Conservation (phyloP, 1,140 invertebrate genomes). For the Polypedilum vanderplanki region DNA sequence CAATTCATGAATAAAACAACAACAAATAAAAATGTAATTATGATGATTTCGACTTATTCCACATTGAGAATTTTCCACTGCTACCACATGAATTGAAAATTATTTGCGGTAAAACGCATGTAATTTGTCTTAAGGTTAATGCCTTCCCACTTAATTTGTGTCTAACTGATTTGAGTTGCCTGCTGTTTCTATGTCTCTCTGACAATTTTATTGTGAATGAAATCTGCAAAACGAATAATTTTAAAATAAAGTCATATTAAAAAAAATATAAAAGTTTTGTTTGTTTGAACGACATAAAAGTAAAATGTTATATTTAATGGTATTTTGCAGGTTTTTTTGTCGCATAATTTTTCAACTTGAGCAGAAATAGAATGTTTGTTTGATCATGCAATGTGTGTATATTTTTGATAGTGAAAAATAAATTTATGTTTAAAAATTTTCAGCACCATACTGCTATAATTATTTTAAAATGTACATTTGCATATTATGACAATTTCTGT, state of each 20-base stretch:
- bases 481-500: too few species aligned
- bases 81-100: neutral
- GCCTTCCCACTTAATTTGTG: neutral
- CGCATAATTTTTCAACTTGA: neutral
- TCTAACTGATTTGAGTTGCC: neutral
- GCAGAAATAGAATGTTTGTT: too few species aligned
- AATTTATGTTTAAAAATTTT: too few species aligned
- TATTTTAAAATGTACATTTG: too few species aligned
- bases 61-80: too few species aligned
- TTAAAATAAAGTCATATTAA: too few species aligned
- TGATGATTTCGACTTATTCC: too few species aligned
- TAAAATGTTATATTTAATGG: neutral
- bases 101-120: slow-evolving; percentile 10
- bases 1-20: too few species aligned
- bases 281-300: neutral
- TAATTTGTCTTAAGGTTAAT: neutral
- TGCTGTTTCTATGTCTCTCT: neutral
- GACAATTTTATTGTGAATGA: neutral
- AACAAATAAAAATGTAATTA: too few species aligned
- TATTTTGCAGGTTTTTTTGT: slow-evolving; percentile 7
- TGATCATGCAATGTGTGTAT: too few species aligned
- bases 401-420: too few species aligned
- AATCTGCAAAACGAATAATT: neutral
- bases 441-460: too few species aligned
- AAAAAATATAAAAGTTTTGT: neutral